phyloP scores from a whole-genome alignment of 1,140 invertebrate genomes.

The Protaetia brevitarsis region DNA sequence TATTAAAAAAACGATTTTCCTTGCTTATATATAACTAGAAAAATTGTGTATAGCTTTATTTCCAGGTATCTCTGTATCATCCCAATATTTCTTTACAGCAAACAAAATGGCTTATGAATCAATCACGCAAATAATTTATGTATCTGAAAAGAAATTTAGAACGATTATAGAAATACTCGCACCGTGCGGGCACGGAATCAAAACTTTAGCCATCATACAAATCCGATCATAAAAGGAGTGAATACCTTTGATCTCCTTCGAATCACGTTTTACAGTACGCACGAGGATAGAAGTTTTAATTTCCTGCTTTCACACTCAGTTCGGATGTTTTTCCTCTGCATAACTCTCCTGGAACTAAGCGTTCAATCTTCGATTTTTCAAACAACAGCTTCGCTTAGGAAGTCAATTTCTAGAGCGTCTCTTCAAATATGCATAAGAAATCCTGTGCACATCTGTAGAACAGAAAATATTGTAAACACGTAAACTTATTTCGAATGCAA shows the following conservation, averaged over 20 bases:
- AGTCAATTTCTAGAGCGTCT: not conserved
- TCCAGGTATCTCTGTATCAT: no score
- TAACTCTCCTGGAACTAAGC: not conserved
- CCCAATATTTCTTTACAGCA: no score
- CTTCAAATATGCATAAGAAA: not conserved
- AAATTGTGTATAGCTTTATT: no score
- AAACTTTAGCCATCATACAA: not conserved
- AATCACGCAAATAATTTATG: no score
- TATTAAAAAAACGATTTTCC: no score
- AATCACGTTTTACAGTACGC: not conserved
- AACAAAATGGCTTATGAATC: no score
- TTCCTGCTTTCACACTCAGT: constrained; percentile 3
- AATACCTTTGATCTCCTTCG: not conserved
- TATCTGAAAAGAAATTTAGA: no score
- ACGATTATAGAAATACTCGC: not conserved
- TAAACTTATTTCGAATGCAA: no score
- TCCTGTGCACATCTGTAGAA: no score
- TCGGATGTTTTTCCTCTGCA: not conserved
- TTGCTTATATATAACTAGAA: no score
- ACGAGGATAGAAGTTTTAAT: constrained; percentile 1
- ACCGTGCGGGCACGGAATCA: not conserved
- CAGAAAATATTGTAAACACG: no score
- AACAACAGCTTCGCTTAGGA: not conserved
- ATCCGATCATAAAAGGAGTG: not conserved
- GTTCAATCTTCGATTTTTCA: not conserved